phyloP scores from a whole-genome alignment of 1,140 invertebrate species.

The Neodiprion virginianus region DNA sequence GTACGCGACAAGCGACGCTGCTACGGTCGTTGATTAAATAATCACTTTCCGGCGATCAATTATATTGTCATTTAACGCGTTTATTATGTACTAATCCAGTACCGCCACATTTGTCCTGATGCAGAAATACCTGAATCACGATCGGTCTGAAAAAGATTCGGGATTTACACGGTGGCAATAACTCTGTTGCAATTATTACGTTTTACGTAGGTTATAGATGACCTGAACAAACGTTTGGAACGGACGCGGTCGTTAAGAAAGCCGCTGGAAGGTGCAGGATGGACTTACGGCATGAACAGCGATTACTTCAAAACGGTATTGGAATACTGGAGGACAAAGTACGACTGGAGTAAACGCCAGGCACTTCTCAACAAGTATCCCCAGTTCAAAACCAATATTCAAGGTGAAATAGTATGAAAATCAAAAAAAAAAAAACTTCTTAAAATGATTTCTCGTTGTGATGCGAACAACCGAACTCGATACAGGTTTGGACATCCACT shows the following conservation, averaged over 20 bases:
- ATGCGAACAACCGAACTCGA: too few relatives aligned
- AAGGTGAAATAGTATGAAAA: constrained; percentile 61
- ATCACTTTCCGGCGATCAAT: too few relatives aligned
- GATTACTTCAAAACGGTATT: constrained; percentile 68
- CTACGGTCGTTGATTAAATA: too few relatives aligned
- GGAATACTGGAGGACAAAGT: constrained; percentile 76
- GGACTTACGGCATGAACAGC: constrained; percentile 75
- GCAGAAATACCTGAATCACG: too few relatives aligned
- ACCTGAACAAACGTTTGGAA: constrained; percentile 52
- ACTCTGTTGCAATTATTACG: not conserved
- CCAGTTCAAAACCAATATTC: constrained; percentile 74
- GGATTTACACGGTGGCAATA: too few relatives aligned
- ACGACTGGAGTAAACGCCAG: constrained; percentile 73
- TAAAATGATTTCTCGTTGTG: too few relatives aligned
- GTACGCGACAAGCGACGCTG: too few relatives aligned
- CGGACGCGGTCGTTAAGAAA: constrained; percentile 55
- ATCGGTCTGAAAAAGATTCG: too few relatives aligned
- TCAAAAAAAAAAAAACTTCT: not conserved
- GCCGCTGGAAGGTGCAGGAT: constrained; percentile 65
- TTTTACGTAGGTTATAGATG: constrained; percentile 49
- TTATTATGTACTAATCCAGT: too few relatives aligned
- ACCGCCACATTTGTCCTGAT: too few relatives aligned
- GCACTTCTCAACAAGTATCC: constrained; percentile 73
- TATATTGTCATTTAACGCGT: too few relatives aligned
- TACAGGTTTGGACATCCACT: constrained; percentile 75